Base-by-base conservation (phyloP, 2,888 invertebrate species). In the Yponomeuta sedellus region DNA sequence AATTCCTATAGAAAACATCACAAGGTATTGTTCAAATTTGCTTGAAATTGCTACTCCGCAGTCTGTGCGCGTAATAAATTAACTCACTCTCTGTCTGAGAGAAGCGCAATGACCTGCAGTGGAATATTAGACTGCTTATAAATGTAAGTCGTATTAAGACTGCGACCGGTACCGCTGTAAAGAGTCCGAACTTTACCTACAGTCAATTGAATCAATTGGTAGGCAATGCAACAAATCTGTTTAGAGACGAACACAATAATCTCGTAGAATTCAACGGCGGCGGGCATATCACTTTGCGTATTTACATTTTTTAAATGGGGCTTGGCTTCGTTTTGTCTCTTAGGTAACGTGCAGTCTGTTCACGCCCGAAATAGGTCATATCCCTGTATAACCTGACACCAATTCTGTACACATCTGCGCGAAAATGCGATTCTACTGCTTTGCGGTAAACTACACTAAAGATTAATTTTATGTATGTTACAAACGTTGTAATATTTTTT, bases 341-440 rank as follows among this genome's bases (percentile, higher is more conserved):
- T 40, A 44, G 40, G 10, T 72, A 75, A 73, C 70, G 70, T 70
- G 75, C 75, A 71, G 75, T 68, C 74, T 74, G 78, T 79, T 78
- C 75, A 75, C 76, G 74, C 75, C 76, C 74, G 75, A 89, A 86
- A 87, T 89, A 88, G 90, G 90, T 90, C 88, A 88, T 81, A 84
- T 83, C 79, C 81, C 81, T 76, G 79, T 81, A 81, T 79, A 82
- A 75, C 79, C 77, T 77, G 77, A 80, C 81, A 85, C 77, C 80
- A 79, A 76, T 74, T 75, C 75, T 69, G 70, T 69, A 68, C 66
- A 77, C 73, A 76, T 77, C 78, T 88, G 85, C 88, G 88, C 88
- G 84, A 81, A 86, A 81, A 79, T 79, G 12, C 63, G 44, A 44
- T 63, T 20, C 59, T 20, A 20, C 44, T 19, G 40, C 63, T 63